These are phyloP conservation scores for Lymantria dispar DNA, from an alignment of 2,888 invertebrate species.

Conservation along the genomic window DNA sequence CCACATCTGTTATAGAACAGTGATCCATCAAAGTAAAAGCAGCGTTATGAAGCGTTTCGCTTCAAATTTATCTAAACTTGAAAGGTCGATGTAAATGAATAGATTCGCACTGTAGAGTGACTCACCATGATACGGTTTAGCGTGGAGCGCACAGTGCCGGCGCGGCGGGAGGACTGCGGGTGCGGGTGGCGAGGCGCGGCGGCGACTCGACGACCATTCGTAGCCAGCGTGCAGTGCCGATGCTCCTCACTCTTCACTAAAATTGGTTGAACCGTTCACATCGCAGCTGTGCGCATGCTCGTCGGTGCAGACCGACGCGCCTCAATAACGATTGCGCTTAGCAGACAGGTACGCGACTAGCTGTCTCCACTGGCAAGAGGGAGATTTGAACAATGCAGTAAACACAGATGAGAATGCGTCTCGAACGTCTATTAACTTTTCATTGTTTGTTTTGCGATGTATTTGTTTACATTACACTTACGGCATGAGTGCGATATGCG, in stretches of 20 bases:
- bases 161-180: conserved; percentile 77
- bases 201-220: conserved; percentile 56
- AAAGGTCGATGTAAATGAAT: conserved; percentile 67
- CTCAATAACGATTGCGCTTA: conserved; percentile 75
- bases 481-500: no score
- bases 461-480: conserved; percentile 22
- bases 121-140: conserved; percentile 79
- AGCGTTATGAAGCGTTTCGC: conserved; percentile 34
- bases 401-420: conserved; percentile 51
- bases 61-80: conserved; percentile 46
- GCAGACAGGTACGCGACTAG: conserved; percentile 73
- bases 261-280: conserved; percentile 51
- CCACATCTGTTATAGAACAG: neutral
- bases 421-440: conserved; percentile 30
- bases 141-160: conserved; percentile 73
- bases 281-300: conserved; percentile 69
- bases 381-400: conserved; percentile 72
- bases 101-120: conserved; percentile 74
- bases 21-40: conserved; percentile 22
- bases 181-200: conserved; percentile 63
- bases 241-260: conserved; percentile 66
- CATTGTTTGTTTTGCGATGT: conserved; percentile 35
- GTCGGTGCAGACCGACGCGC: conserved; percentile 75
- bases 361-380: conserved; percentile 71
- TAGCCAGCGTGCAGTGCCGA: conserved; percentile 56